Base-by-base conservation (phyloP, 2,888 invertebrate genomes). In the Oligia fasciuncula region DNA sequence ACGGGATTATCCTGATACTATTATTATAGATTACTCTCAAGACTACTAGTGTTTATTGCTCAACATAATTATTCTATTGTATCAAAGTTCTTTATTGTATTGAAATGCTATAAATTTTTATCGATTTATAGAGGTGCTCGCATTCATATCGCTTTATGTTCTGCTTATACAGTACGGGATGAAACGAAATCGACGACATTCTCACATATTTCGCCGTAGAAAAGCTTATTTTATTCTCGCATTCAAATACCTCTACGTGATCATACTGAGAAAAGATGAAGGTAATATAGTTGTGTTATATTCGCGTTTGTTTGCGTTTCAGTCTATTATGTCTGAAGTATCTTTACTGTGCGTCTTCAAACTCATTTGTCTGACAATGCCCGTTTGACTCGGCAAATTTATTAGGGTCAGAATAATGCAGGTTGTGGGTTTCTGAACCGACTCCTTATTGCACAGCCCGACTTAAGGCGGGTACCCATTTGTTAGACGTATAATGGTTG, bases 361-460 rank as follows among this genome's bases (percentile, higher is more conserved):
- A 93, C 94, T 94, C 94, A 96, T 96, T 96, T 95, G 95, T 96
- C 95, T 94, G 93, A 95, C 95, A 95, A 94, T 94, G 92, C 93
- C 93, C 90, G 95, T 96, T 96, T 95, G 96, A 94, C 96, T 95
- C 90, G 93, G 94, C 89, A 94, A 95, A 96, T 96, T 96, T 96
- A 96, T 96, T 96, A 96, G 95, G 96, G 96, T 96, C 95, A 95
- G 94, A 96, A 95, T 96, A 96, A 96, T 95, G 95, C 96, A 95
- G 95, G 95, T 95, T 95, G 95, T 92, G 95, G 95, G 95, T 94
- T 95, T 94, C 95, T 93, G 94, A 94, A 94, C 93, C 92, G 90
- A 92, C 94, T 95, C 95, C 95, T 96, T 95, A 95, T 95, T 96
- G 95, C 95, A 93, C 92, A 94, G 92, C 91, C 93, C 93, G 93